These are phyloP conservation scores for Neotragus pygmaeus DNA, from an alignment of 2,113 vertebrate genomes.

Conservation along the genomic window DNA sequence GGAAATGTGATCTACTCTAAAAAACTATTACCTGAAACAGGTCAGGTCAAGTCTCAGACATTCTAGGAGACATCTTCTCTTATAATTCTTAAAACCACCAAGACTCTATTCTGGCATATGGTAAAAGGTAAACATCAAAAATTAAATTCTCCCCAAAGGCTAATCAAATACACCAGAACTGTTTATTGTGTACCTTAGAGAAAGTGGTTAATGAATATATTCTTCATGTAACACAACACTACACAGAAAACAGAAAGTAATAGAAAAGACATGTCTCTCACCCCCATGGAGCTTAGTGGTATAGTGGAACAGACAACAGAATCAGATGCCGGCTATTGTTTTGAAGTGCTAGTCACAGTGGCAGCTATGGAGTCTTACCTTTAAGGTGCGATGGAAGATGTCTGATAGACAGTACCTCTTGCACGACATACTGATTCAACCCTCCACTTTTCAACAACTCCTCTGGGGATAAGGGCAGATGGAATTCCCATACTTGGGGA, in stretches of 20 bases:
- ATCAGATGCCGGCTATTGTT: not conserved
- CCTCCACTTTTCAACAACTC: conserved; percentile 88
- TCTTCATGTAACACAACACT: not conserved
- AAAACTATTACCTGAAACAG: not conserved
- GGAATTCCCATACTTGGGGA: conserved; percentile 79
- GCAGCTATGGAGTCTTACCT: conserved; percentile 77
- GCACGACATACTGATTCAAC: conserved; percentile 89
- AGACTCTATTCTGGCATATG: not conserved
- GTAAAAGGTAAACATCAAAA: conserved; percentile 14
- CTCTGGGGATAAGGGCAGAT: conserved; percentile 83
- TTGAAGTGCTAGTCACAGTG: not conserved
- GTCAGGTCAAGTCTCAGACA: not conserved
- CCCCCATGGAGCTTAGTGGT: not conserved
- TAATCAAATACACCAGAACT: not conserved
- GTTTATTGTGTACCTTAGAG: not conserved
- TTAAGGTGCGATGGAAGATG: conserved; percentile 82
- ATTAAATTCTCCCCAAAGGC: not conserved
- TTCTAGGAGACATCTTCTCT: not conserved
- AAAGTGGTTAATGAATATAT: not conserved
- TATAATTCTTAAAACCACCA: not conserved
- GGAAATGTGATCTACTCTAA: not conserved
- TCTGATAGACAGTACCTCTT: conserved; percentile 83
- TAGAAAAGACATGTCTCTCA: not conserved
- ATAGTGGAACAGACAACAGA: not conserved
- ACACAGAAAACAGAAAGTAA: not conserved